A percentile compares a stretch with the other conserved stretches of the same genome.
Evolutionary conservation across 1,140 invertebrate genomes (phyloP).

Genomic region (Probaryconus sp.): DNA sequence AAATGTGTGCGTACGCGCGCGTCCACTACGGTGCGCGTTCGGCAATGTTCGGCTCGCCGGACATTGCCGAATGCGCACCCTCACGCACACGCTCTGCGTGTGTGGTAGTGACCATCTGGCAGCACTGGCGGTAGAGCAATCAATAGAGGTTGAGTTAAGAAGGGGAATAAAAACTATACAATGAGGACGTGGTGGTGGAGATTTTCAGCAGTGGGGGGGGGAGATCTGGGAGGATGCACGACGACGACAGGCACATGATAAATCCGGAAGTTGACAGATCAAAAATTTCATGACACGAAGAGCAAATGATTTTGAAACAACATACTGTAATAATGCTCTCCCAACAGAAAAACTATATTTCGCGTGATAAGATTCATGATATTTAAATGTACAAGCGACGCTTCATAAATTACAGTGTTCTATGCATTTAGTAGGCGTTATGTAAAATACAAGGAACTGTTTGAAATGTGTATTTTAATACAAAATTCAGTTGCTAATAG

Average conservation of each 20-base stretch:
- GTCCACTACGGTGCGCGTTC: too few relatives aligned
- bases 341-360: not conserved
- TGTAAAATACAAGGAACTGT: constrained; percentile 31
- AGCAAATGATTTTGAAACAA: too few relatives aligned
- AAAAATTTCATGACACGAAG: too few relatives aligned
- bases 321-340: too few relatives aligned
- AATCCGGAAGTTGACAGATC: not conserved
- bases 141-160: constrained; percentile 75
- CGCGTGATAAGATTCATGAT: constrained; percentile 6
- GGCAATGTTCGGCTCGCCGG: too few relatives aligned
- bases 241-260: not conserved
- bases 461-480: constrained; percentile 13
- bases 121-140: constrained; percentile 77
- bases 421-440: constrained; percentile 9
- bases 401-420: constrained; percentile 19
- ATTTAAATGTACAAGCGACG: not conserved
- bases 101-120: too few relatives aligned
- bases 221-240: constrained; percentile 15
- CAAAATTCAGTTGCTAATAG: constrained; percentile 3
- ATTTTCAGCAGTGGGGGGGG: constrained; percentile 25
- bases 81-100: too few relatives aligned
- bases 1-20: too few relatives aligned
- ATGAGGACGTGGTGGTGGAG: constrained; percentile 29
- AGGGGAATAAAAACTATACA: constrained; percentile 65
- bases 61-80: too few relatives aligned